Evolutionary conservation across 92 coral and sea anemone genomes (phyloP).

Genomic region (Chrysogorgia sp.): DNA sequence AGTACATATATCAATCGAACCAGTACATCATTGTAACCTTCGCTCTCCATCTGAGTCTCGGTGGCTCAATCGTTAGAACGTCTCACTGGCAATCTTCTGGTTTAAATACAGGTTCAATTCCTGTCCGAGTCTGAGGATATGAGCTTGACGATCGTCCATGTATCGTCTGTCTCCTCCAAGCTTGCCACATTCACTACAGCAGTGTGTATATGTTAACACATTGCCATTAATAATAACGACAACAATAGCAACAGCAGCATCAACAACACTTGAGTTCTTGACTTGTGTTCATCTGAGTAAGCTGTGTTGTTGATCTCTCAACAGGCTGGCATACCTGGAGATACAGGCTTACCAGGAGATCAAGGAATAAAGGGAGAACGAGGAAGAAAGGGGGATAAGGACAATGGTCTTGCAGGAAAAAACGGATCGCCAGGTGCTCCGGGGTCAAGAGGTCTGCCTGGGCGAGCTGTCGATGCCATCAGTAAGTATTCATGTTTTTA

Average conservation of each 20-base stretch:
- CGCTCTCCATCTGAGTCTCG: too few relatives aligned
- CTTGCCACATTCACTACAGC: too few relatives aligned
- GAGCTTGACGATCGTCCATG: too few relatives aligned
- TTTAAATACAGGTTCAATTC: too few relatives aligned
- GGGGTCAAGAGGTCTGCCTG: conserved; percentile 21
- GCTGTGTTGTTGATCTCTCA: neutral
- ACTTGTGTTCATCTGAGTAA: neutral
- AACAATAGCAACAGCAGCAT: neutral
- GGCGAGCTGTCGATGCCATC: conserved; percentile 24
- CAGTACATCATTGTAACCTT: too few relatives aligned
- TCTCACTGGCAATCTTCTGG: too few relatives aligned
- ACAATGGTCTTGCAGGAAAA: conserved; percentile 6
- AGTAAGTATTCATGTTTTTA: conserved; percentile 3
- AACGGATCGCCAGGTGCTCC: conserved; percentile 3
- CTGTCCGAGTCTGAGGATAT: too few relatives aligned
- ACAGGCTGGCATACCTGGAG: conserved; percentile 29
- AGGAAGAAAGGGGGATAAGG: conserved; percentile 34
- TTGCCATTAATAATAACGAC: neutral
- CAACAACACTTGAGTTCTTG: neutral
- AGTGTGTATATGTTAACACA: too few relatives aligned
- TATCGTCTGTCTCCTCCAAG: too few relatives aligned
- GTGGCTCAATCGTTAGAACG: too few relatives aligned
- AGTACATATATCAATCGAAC: too few relatives aligned
- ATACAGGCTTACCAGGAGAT: conserved; percentile 20
- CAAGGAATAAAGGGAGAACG: conserved; percentile 31